Percentiles rank a stretch among this genome's conserved stretches.
Evolutionary conservation across 35 echinoderm and acorn worm genomes (phyloP).

Genomic region (Ophioderma brevispina): DNA sequence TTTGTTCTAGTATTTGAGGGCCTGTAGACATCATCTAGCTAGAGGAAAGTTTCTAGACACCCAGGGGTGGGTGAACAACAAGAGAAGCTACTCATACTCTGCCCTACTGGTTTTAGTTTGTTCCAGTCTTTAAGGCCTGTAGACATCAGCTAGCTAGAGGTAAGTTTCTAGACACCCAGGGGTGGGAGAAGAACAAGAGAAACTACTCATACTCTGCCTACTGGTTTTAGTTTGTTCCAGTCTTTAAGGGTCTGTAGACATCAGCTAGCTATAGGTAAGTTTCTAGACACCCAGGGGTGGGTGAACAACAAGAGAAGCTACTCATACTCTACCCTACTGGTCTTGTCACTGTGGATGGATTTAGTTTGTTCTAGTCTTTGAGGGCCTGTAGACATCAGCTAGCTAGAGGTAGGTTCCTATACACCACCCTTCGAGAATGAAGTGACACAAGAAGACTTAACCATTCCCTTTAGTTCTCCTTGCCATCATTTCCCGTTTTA

Average conservation of each 20-base stretch:
- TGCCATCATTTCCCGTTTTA: constrained; percentile 89
- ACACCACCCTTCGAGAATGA: background rate
- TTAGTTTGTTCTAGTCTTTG: constrained; percentile 90
- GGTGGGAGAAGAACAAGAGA: too few relatives aligned
- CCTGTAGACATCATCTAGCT: constrained; percentile 85
- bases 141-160: too few relatives aligned
- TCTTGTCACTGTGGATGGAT: constrained; percentile 90
- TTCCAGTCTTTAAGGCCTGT: too few relatives aligned
- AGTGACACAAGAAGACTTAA: background rate
- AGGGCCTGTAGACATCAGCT: constrained; percentile 89
- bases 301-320: too few relatives aligned
- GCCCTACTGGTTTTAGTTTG: too few relatives aligned
- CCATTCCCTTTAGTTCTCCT: background rate
- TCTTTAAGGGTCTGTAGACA: constrained; percentile 87
- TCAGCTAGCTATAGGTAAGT: constrained; percentile 97
- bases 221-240: constrained; percentile 91
- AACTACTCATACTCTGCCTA: background rate
- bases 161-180: too few relatives aligned
- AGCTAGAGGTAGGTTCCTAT: background rate
- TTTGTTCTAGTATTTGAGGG: constrained; percentile 85
- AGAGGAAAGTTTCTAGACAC: constrained; percentile 73
- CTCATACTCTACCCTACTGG: too few relatives aligned
- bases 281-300: too few relatives aligned
- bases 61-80: background rate
- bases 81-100: background rate